Percentiles rank a stretch among this genome's conserved stretches.
Evolutionary conservation across 2,797 vertebrate genomes (phyloP).

Genomic region (Sparus aurata): DNA sequence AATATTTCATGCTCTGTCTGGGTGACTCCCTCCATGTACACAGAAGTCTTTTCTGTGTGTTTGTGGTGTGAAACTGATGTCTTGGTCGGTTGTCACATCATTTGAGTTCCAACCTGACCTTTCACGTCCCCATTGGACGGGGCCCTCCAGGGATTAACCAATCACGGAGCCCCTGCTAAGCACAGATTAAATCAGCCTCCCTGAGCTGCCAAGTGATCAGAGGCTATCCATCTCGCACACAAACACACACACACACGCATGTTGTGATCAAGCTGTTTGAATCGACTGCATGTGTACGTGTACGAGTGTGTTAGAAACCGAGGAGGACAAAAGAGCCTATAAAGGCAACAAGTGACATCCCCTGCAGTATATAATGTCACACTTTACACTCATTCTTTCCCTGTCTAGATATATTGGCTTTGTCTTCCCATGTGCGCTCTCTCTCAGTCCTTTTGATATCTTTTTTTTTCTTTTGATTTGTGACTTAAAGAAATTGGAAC

Average conservation of each 20-base stretch:
- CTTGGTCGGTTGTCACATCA: conserved; percentile 51
- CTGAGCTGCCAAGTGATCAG: conserved; percentile 52
- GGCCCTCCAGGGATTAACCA: conserved; percentile 65
- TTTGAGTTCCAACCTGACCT: conserved; percentile 66
- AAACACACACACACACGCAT: conserved; percentile 17
- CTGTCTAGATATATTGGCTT: not conserved
- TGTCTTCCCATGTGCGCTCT: not conserved
- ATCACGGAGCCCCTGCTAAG: conserved; percentile 49
- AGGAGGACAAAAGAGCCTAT: not conserved
- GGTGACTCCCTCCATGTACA: conserved; percentile 33
- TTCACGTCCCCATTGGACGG: conserved; percentile 55
- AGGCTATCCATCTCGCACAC: conserved; percentile 33
- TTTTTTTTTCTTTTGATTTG: not conserved
- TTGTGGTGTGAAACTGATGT: conserved; percentile 40
- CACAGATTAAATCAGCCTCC: conserved; percentile 58
- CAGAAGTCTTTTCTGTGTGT: conserved; percentile 13
- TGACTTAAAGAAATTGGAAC: not conserved
- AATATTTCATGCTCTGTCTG: conserved; percentile 71
- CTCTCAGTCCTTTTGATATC: not conserved
- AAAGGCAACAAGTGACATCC: conserved; percentile 2
- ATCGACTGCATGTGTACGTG: not conserved
- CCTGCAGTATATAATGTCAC: not conserved
- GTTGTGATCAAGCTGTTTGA: conserved; percentile 7
- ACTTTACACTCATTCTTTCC: not conserved
- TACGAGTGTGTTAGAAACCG: not conserved